These are phyloP conservation scores for Caracal caracal DNA, from an alignment of 2,113 vertebrate genomes.

Conservation along the genomic window DNA sequence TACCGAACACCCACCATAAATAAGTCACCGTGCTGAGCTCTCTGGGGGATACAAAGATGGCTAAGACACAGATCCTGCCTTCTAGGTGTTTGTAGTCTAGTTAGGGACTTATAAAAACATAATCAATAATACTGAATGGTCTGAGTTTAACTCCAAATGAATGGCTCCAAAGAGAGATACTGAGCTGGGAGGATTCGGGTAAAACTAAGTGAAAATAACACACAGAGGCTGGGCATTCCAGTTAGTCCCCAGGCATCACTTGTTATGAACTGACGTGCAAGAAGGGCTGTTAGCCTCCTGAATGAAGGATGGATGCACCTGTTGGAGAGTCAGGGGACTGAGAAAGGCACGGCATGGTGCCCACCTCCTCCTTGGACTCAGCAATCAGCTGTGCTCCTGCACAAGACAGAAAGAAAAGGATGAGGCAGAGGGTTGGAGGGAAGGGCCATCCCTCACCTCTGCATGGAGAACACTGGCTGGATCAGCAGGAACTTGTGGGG, in stretches of 20 bases:
- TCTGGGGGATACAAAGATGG: constrained; percentile 23
- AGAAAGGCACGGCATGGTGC: not conserved
- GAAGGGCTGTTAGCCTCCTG: not conserved
- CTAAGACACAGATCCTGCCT: constrained; percentile 50
- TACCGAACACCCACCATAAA: not conserved
- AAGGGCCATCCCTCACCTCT: not conserved
- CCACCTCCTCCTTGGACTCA: not conserved
- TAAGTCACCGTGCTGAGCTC: not conserved
- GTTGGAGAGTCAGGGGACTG: not conserved
- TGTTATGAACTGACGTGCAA: not conserved
- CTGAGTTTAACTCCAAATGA: constrained; percentile 44
- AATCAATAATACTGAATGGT: constrained; percentile 53
- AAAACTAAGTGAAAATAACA: not conserved
- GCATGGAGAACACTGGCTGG: rapidly evolving
- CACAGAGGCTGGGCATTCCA: not conserved
- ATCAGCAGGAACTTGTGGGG: not conserved
- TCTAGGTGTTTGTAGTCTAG: constrained; percentile 63
- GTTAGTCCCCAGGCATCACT: not conserved
- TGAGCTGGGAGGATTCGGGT: not conserved
- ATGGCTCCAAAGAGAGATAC: not conserved
- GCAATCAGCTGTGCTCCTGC: not conserved
- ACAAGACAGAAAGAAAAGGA: not conserved
- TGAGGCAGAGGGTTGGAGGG: not conserved
- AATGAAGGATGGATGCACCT: not conserved
- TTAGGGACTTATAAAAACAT: constrained; percentile 56